phyloP scores from a whole-genome alignment of 2,797 vertebrate genomes.

The Halcyon badia region DNA sequence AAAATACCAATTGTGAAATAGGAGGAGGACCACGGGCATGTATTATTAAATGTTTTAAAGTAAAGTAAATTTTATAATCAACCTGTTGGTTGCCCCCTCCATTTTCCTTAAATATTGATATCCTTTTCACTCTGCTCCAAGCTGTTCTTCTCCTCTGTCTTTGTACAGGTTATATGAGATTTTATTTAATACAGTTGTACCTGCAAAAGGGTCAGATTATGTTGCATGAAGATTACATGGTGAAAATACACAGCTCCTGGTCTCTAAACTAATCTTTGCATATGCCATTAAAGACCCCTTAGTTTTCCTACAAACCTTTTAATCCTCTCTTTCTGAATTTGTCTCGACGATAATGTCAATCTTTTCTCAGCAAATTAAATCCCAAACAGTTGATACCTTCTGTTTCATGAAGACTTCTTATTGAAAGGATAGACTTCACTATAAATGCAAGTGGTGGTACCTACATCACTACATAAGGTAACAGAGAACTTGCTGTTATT shows the following conservation, averaged over 20 bases:
- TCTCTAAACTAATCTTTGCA: neutral
- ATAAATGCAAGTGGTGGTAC: accelerated
- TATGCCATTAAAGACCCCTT: accelerated
- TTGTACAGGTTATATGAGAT: neutral
- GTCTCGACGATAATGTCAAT: neutral
- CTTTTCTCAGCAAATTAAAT: neutral
- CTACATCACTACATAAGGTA: neutral
- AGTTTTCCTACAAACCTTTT: neutral
- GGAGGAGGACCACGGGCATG: neutral
- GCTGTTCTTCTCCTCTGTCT: neutral
- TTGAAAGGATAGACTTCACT: neutral
- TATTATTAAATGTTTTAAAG: neutral
- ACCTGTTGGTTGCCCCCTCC: accelerated
- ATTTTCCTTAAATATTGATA: neutral
- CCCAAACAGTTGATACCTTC: neutral
- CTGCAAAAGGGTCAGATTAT: neutral
- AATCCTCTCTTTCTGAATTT: neutral
- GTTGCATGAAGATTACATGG: neutral
- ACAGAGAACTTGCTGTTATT: neutral
- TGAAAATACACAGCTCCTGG: neutral
- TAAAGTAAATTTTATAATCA: neutral
- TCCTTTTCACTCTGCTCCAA: neutral
- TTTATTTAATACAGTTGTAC: neutral
- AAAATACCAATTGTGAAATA: neutral
- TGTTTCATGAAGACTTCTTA: neutral